These are phyloP conservation scores for Pangasius mekongensis DNA, from an alignment of 2,797 vertebrate species.

Conservation along the genomic window DNA sequence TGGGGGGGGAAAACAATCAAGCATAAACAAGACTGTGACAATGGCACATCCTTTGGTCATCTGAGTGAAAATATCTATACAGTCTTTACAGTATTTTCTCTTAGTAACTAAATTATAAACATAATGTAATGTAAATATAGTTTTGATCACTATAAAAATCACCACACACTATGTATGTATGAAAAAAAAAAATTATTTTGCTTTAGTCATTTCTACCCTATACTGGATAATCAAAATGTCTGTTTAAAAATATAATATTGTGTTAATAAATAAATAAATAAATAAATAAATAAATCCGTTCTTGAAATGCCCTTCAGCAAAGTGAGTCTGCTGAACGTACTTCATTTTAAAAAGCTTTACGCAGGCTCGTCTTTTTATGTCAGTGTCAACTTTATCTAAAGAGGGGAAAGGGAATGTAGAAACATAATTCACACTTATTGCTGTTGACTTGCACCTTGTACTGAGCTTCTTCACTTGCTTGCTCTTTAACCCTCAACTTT, in stretches of 20 bases:
- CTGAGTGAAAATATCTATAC: not conserved
- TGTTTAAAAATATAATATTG: not conserved
- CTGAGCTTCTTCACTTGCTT: conserved; percentile 11
- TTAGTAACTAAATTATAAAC: not conserved
- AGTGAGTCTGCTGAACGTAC: not conserved
- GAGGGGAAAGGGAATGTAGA: not conserved
- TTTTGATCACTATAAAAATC: not conserved
- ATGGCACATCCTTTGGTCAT: conserved; percentile 17
- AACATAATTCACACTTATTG: conserved; percentile 34
- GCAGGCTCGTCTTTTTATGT: not conserved
- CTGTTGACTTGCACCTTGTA: conserved; percentile 38
- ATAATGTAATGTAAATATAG: not conserved
- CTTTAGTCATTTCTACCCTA: not conserved
- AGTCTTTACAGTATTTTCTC: not conserved
- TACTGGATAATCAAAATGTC: not conserved
- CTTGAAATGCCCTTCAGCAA: not conserved
- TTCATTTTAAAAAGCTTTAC: not conserved
- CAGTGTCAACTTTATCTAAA: not conserved
- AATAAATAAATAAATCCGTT: not conserved
- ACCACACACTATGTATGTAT: not conserved
- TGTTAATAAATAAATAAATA: not conserved
- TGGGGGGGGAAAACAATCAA: conserved; percentile 33
- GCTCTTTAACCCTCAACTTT: conserved; percentile 29
- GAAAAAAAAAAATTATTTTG: no score
- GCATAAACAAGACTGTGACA: conserved; percentile 36